phyloP scores from a whole-genome alignment of 2,888 invertebrate species.

The Drosophila picticornis region DNA sequence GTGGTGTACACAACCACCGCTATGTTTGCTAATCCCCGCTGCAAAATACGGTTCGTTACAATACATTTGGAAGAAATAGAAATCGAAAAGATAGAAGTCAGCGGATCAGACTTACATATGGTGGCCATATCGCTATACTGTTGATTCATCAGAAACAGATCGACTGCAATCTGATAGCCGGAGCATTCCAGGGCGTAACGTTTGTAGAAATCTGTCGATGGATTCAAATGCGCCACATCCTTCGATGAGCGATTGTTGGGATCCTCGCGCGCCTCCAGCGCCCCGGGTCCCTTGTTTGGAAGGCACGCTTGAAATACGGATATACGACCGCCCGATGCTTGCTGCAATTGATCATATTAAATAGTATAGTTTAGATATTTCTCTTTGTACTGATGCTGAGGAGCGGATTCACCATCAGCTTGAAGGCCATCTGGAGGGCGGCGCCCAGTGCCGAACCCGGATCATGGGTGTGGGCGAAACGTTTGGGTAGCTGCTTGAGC shows the following conservation, averaged over 20 bases:
- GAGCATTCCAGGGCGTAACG: constrained; percentile 98
- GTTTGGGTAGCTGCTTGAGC: constrained; percentile 91
- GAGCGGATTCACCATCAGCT: constrained; percentile 90
- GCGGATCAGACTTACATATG: constrained; percentile 88
- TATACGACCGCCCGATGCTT: constrained; percentile 96
- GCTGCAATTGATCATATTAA: constrained; percentile 85
- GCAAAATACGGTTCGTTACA: not conserved
- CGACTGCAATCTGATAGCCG: constrained; percentile 97
- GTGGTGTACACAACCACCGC: constrained; percentile 96
- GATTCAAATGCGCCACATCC: constrained; percentile 94
- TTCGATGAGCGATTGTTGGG: constrained; percentile 93
- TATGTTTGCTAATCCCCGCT: constrained; percentile 97
- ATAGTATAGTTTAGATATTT: not conserved
- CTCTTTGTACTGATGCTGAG: not conserved
- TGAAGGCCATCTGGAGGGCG: constrained; percentile 95
- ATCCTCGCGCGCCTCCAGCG: constrained; percentile 93
- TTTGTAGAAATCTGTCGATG: constrained; percentile 99
- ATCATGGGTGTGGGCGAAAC: constrained; percentile 89
- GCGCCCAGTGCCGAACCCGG: constrained; percentile 95
- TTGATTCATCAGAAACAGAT: constrained; percentile 96
- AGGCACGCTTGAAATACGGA: constrained; percentile 97
- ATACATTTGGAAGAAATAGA: not conserved
- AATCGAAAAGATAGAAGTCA: too few species aligned
- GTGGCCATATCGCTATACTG: constrained; percentile 98
- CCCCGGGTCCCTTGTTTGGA: constrained; percentile 95